Conservation (phyloP, 2,888 invertebrate species). For the Pemphredon lugubris region DNA sequence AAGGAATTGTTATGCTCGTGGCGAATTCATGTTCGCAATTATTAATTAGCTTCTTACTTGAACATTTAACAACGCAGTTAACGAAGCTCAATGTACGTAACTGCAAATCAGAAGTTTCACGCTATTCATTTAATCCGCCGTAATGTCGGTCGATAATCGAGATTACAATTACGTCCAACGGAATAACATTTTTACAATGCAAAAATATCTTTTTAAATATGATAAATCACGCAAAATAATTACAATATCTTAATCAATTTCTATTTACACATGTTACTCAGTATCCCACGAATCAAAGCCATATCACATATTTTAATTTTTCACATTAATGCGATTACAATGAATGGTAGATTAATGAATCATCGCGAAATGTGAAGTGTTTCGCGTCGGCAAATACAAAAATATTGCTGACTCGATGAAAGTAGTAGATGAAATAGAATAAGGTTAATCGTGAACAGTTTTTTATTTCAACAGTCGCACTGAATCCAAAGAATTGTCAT, state of each 20-base stretch:
- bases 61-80: conserved; percentile 41
- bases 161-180: conserved; percentile 43
- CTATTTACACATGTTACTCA: conserved; percentile 16
- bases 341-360: too few species aligned
- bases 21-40: conserved; percentile 2
- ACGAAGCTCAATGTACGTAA: conserved; percentile 45
- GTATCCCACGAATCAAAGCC: conserved; percentile 32
- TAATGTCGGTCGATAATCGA: conserved; percentile 35
- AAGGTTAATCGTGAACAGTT: too few species aligned
- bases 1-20: conserved; percentile 20
- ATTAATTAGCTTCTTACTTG: conserved; percentile 13
- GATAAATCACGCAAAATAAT: conserved; percentile 22
- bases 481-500: too few species aligned
- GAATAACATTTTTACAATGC: conserved; percentile 46
- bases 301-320: conserved; percentile 38
- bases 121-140: conserved; percentile 12
- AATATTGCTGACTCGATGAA: too few species aligned
- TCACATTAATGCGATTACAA: too few species aligned
- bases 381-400: too few species aligned
- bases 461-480: too few species aligned
- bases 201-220: conserved; percentile 17
- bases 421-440: too few species aligned
- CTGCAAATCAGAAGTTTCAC: conserved; percentile 31
- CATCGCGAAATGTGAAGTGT: too few species aligned
- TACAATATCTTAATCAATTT: neutral